phyloP scores from a whole-genome alignment of 2,113 vertebrate genomes.

The Ciconia stormi region DNA sequence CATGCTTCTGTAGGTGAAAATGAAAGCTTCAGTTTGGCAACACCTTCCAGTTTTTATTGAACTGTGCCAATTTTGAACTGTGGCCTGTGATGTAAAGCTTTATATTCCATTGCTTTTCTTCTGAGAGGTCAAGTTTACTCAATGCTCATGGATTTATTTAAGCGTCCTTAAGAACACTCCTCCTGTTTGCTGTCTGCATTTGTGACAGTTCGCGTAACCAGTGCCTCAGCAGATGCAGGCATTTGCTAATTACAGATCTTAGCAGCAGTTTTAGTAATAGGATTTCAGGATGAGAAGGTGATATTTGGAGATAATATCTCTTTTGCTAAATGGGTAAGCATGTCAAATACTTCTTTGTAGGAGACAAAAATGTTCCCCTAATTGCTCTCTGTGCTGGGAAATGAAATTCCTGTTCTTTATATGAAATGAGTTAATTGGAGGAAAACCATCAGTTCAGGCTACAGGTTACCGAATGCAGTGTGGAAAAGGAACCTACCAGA shows the following conservation, averaged over 20 bases:
- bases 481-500: background rate
- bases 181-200: background rate
- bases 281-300: background rate
- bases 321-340: background rate
- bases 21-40: background rate
- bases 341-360: background rate
- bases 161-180: background rate
- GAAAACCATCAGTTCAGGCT: background rate
- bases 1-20: background rate
- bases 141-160: background rate
- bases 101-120: background rate
- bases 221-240: background rate
- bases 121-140: background rate
- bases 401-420: background rate
- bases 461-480: background rate
- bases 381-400: background rate
- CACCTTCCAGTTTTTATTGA: background rate
- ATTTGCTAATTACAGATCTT: constrained; percentile 29
- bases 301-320: background rate
- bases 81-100: background rate
- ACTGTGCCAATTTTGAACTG: background rate
- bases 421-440: background rate
- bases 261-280: constrained; percentile 25
- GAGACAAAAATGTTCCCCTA: background rate
- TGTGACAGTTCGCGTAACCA: constrained; percentile 19